Conservation (phyloP, 2,888 invertebrate genomes). For the Philereme vetulata region DNA sequence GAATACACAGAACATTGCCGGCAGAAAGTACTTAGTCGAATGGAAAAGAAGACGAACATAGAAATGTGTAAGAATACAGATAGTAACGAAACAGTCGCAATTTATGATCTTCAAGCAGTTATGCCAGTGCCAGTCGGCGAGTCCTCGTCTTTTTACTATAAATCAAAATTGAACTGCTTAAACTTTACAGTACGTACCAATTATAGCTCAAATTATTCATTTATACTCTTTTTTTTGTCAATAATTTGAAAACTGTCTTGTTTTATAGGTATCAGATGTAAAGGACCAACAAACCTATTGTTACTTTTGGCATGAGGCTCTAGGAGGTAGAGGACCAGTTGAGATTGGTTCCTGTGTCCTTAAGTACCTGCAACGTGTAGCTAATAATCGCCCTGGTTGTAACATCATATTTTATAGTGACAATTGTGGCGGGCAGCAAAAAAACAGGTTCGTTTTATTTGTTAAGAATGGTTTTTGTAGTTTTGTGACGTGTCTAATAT, state of each 20-base stretch:
- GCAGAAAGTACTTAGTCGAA: slow-evolving; percentile 21
- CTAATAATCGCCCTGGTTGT: slow-evolving; percentile 11
- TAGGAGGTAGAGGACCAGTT: slow-evolving; percentile 21
- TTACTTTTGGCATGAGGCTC: slow-evolving; percentile 30
- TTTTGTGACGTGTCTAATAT: slow-evolving; percentile 15
- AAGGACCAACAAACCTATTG: slow-evolving; percentile 26
- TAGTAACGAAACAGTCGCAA: slow-evolving; percentile 19
- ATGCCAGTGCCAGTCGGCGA: slow-evolving; percentile 25
- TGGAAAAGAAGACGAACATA: slow-evolving; percentile 21
- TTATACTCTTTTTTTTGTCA: background rate
- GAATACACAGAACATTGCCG: slow-evolving; percentile 14
- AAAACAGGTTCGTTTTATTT: slow-evolving; percentile 17
- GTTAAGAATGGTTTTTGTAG: slow-evolving; percentile 2
- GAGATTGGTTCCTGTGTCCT: slow-evolving; percentile 23
- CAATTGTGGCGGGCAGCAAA: slow-evolving; percentile 24
- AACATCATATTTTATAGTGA: slow-evolving; percentile 15
- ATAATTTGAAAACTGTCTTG: slow-evolving; percentile 1
- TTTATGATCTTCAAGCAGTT: slow-evolving; percentile 30
- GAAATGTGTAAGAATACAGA: slow-evolving; percentile 12
- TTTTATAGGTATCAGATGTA: background rate
- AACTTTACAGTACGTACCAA: slow-evolving; percentile 23
- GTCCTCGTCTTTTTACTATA: slow-evolving; percentile 29
- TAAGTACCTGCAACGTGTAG: slow-evolving; percentile 13
- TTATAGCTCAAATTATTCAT: background rate
- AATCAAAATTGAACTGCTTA: slow-evolving; percentile 27